Base-by-base conservation (phyloP, 2,113 vertebrate genomes). In the Platycercus adscitus region DNA sequence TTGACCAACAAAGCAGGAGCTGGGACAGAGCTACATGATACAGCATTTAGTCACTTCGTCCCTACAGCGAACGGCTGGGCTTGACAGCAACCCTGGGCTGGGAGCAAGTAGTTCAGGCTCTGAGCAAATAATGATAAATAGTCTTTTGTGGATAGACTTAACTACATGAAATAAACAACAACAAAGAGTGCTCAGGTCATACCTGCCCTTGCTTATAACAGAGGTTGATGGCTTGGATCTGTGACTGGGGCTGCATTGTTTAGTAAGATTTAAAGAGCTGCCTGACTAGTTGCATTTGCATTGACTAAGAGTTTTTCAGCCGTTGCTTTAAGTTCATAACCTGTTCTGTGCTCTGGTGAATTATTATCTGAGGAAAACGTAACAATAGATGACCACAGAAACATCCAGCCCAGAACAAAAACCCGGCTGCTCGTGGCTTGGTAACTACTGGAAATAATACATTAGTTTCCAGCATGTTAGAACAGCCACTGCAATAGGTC, bases 251-350 rank as follows among this genome's bases (percentile, higher is more conserved):
- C 66, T 13, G 73, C 43, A 26, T 81, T 77, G 73, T 33, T 77
- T 16, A 17, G n/a, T 68, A 28, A 81, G 69, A 69, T 44, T 31
- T 2, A 6, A 19, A 63, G 81, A 66, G 93, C 91, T 94, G 72
- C 86, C 46, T 19, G 56, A 91, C 78, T 44, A 25, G 81, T 85
- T 88, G 28, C 31, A 66, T 91, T 93, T 96, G 78, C 78, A 86
- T 88, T 95, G 93, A 89, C 88, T 93, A 91, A 96, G 93, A 73
- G 47, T 6, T 39, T 77, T 95, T 63, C 39, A 86, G 68, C 71
- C 80, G 60, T 88, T 88, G 93, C 88, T 86, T 93, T 64, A 81
- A 10, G 19, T 80, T 96, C 86, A 80, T 81, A 77, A 43, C 78
- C 79, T 72, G 49, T n/a, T 65, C 21, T 56, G 49, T 63, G 70